These are phyloP conservation scores for Limenitis camilla DNA, from an alignment of 2,888 invertebrate genomes.

Conservation along the genomic window DNA sequence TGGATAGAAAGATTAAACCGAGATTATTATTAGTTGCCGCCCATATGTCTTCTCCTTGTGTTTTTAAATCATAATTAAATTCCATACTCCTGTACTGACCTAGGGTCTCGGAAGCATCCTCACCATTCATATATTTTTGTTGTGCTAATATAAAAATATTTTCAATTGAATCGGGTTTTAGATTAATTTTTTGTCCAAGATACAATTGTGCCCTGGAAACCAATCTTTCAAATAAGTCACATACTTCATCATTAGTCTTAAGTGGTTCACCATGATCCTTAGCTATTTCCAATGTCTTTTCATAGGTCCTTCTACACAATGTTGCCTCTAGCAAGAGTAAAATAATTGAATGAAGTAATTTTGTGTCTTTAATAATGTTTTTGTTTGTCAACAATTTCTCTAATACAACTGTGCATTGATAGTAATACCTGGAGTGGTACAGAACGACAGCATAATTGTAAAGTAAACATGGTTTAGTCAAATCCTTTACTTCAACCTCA, in stretches of 20 bases:
- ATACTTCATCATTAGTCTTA: slow-evolving; percentile 46
- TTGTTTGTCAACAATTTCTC: slow-evolving; percentile 55
- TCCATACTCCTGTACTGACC: slow-evolving; percentile 55
- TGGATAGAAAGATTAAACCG: slow-evolving; percentile 85
- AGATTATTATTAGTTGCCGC: slow-evolving; percentile 84
- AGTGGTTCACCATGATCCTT: slow-evolving; percentile 52
- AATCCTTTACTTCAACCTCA: slow-evolving; percentile 55
- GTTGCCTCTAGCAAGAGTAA: slow-evolving; percentile 60
- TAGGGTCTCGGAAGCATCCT: slow-evolving; percentile 56
- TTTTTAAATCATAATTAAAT: slow-evolving; percentile 54
- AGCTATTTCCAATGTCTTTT: slow-evolving; percentile 56
- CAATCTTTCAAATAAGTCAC: slow-evolving; percentile 55
- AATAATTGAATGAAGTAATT: slow-evolving; percentile 51
- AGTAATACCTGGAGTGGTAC: slow-evolving; percentile 85
- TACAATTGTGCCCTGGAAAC: slow-evolving; percentile 56
- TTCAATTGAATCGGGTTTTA: slow-evolving; percentile 60
- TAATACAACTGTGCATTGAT: slow-evolving; percentile 72
- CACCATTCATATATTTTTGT: slow-evolving; percentile 61
- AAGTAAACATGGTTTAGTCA: slow-evolving; percentile 63
- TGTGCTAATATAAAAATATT: slow-evolving; percentile 65
- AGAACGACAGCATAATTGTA: slow-evolving; percentile 87
- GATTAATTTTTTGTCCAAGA: slow-evolving; percentile 39
- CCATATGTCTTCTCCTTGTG: slow-evolving; percentile 68
- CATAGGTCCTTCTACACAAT: slow-evolving; percentile 59
- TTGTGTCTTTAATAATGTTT: slow-evolving; percentile 53